Base-by-base conservation (phyloP, 2,888 invertebrate genomes). In the Chrysolina americana region DNA sequence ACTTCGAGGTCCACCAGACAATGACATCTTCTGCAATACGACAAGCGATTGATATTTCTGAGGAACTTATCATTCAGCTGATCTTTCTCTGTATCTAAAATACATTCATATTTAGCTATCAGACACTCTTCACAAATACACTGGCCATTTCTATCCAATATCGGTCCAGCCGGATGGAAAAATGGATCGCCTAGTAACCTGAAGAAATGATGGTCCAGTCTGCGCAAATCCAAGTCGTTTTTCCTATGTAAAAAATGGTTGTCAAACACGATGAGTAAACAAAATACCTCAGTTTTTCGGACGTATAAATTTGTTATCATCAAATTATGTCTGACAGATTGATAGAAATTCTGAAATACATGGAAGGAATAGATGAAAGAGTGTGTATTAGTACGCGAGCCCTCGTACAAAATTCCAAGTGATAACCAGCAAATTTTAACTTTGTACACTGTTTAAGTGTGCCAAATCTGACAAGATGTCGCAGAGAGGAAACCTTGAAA, bases 71-170 rank as follows among this genome's bases (percentile, higher is more conserved):
- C 77, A 44, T 65, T 73, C 23, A 77, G 63, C 64, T 80, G 74
- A 65, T 81, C 81, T 36, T 78, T 74, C 23, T 76, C 73, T 3
- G 77, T 59, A 70, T 79, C 81, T 70, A 81, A 76, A 69, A 80
- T 79, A 64, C 66, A 79, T 74, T 81, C 81, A 76, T 86, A 86
- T 79, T 85, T 85, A 10, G 85, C 83, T 68, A 86, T 80, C 70
- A 86, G 77, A 76, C 87, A 87, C 77, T 87, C 86, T 78, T 87
- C 87, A 76, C 87, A 87, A 64, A 86, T 82, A 78, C 87, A 87
- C 56, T 85, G 83, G 9, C 87, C 87, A 69, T 83, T 83, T 50
- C 84, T 82, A 63, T 86, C 85, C 68, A 87, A 78, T 62, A 84
- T 82, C 47, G 84, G 83, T 62, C 85, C 86, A 13, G 86, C 83